Conservation (phyloP, 2,113 vertebrate species). For the Pontoporia blainvillei region DNA sequence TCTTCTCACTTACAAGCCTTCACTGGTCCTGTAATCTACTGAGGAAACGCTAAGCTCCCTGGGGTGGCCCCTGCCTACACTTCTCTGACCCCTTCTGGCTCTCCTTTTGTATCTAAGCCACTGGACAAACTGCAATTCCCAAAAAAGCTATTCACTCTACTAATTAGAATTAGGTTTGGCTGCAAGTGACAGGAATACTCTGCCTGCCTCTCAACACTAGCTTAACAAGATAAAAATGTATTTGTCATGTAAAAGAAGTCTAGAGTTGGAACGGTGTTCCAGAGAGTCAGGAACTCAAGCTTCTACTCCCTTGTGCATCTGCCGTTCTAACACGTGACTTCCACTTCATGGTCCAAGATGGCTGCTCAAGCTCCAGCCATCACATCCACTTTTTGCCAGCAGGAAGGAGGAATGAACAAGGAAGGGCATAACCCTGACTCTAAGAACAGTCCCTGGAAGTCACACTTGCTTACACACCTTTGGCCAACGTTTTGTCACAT, state of each 20-base stretch:
- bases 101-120: not conserved
- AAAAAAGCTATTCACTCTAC: not conserved
- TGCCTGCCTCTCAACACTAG: not conserved
- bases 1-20: not conserved
- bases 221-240: not conserved
- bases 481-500: not conserved
- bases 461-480: not conserved
- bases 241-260: not conserved
- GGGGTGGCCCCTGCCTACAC: too few relatives aligned
- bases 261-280: not conserved
- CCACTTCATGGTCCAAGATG: not conserved
- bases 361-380: not conserved
- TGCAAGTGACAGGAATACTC: not conserved
- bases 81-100: not conserved
- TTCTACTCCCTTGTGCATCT: not conserved
- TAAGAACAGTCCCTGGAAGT: not conserved
- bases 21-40: not conserved
- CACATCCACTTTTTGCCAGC: not conserved
- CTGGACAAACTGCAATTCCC: not conserved
- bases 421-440: not conserved
- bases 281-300: not conserved
- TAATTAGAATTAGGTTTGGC: not conserved
- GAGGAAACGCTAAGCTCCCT: not conserved
- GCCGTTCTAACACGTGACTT: not conserved
- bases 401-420: not conserved